These are phyloP conservation scores for Ispidina lecontei DNA, from an alignment of 2,797 vertebrate species.

Conservation along the genomic window DNA sequence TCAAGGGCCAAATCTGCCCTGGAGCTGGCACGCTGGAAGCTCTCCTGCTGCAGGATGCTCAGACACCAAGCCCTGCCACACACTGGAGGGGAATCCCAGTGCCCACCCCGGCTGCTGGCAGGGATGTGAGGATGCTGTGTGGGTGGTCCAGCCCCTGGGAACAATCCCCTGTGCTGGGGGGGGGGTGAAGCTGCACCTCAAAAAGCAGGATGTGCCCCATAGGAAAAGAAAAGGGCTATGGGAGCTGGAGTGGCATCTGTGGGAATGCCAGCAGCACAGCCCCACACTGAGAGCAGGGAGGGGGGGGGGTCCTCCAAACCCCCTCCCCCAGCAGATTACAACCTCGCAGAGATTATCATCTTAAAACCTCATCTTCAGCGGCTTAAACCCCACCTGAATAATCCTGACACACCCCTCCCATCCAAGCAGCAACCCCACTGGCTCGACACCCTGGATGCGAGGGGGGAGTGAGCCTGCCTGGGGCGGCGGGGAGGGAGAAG, in stretches of 20 bases:
- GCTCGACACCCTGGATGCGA: not conserved
- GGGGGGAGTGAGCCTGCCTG: accelerated
- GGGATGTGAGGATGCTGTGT: not conserved
- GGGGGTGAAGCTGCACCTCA: not conserved
- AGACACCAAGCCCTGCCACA: accelerated
- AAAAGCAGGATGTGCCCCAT: not conserved
- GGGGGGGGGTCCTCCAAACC: no score
- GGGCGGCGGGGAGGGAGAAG: not conserved
- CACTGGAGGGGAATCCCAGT: not conserved
- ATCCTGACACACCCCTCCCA: not conserved
- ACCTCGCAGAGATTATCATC: not conserved
- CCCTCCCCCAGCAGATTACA: not conserved
- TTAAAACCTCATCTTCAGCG: not conserved
- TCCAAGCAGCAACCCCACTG: not conserved
- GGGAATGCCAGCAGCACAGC: not conserved
- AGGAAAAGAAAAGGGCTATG: not conserved
- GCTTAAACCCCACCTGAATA: not conserved
- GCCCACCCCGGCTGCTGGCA: constrained; percentile 3
- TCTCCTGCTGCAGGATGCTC: not conserved
- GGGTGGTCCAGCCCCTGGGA: not conserved
- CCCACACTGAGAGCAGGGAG: accelerated
- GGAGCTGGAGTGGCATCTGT: not conserved
- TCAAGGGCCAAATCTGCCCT: not conserved
- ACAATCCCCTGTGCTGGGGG: not conserved
- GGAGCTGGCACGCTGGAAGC: accelerated